Base-by-base conservation (phyloP, 2,888 invertebrate genomes). In the Caenorhabditis sp. region DNA sequence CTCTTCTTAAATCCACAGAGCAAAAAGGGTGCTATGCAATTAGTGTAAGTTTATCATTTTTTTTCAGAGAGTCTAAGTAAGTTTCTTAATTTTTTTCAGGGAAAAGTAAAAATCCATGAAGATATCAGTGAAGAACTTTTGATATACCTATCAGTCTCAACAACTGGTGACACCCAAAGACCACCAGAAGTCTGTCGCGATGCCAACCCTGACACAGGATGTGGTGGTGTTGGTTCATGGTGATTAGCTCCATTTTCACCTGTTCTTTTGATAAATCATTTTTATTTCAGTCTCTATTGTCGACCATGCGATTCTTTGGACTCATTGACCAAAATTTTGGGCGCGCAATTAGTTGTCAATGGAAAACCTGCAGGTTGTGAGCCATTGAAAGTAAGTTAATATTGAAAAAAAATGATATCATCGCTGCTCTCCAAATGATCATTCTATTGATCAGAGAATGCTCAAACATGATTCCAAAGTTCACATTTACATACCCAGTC, bases 171-270 rank as follows among this genome's bases (percentile, higher is more conserved):
- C 61, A 70, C 69, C 7, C 65, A 66, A 21, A 61, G 68, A 53
- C 81, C 81, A 12, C 78, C 78, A 27, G 81, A 81, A 69, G 73
- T 77, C 31, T 81, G 81, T 60, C 65, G 76, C 59, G 81, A 77
- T 63, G 71, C 77, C 1, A 67, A 68, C 38, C 64, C 63, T 10
- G 72, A 71, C 14, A 78, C 78, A 14, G 81, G 81, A 43, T 81
- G 81, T 61, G 81, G 81, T n/a, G 81, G 81, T 12, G 71, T 81
- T 38, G 81, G 81, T 14, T 79, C 79, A 36, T 81, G 80, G 80
- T 80, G 59, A 67, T 56, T 14, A 43, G 12, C 12, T 25, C 7
- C 17, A 36, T 14, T 12, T 20, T 5, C 31, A 50, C 49, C 1
- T 36, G 26, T 49, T 14, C 23, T 54, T 10, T 27, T 1, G 7